Evolutionary conservation across 2,888 invertebrate genomes (phyloP).

Genomic region (Conops quadrifasciatus): DNA sequence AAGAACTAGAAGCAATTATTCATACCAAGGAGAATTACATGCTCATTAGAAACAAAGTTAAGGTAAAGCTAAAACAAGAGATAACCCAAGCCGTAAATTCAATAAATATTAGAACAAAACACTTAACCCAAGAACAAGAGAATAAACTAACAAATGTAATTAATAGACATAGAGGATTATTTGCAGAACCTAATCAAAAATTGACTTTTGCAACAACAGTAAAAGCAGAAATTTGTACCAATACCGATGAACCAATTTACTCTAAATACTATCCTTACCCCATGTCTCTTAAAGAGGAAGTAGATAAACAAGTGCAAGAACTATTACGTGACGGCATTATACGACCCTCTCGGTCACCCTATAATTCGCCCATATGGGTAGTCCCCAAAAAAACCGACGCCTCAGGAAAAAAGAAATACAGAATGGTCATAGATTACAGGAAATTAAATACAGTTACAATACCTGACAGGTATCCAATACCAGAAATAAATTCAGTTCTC

Average conservation of each 20-base stretch:
- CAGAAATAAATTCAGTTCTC: constrained; percentile 40
- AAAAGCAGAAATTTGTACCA: constrained; percentile 25
- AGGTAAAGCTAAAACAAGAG: constrained; percentile 4
- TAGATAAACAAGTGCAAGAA: constrained; percentile 23
- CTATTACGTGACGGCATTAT: constrained; percentile 27
- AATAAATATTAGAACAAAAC: not conserved
- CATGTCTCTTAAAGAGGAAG: constrained; percentile 15
- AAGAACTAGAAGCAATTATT: constrained; percentile 7
- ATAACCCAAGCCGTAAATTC: not conserved
- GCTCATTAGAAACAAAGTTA: not conserved
- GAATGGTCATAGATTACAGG: constrained; percentile 42
- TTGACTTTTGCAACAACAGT: constrained; percentile 25
- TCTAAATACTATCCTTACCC: not conserved
- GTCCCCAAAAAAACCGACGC: constrained; percentile 42
- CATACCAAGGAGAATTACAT: constrained; percentile 8
- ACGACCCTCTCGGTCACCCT: not conserved
- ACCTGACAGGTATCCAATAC: constrained; percentile 42
- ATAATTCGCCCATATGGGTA: constrained; percentile 40
- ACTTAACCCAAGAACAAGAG: not conserved
- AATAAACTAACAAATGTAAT: not conserved
- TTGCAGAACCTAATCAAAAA: constrained; percentile 13
- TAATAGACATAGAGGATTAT: not conserved
- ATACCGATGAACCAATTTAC: constrained; percentile 28
- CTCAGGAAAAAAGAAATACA: constrained; percentile 42
- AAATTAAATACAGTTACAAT: constrained; percentile 41